These are phyloP conservation scores for Bovichtus variegatus DNA, from an alignment of 2,797 vertebrate species.

Conservation along the genomic window DNA sequence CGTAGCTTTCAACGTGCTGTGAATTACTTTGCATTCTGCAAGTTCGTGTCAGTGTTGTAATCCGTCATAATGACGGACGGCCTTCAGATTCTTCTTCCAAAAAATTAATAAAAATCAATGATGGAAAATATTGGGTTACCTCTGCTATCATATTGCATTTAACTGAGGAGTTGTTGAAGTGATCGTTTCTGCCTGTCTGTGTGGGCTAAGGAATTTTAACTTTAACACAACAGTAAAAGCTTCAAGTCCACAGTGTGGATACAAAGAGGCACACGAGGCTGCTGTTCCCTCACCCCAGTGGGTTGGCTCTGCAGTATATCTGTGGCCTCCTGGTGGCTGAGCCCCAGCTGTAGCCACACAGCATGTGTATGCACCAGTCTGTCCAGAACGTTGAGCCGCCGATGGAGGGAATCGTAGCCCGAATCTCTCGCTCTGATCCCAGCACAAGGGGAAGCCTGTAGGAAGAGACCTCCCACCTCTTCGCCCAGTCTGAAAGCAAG, in stretches of 20 bases:
- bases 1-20: no score
- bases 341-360: constrained; percentile 92
- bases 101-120: no score
- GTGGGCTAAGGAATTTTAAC: not conserved
- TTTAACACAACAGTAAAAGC: no score
- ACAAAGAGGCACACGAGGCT: not conserved
- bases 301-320: constrained; percentile 87
- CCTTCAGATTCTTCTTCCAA: no score
- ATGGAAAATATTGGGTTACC: no score
- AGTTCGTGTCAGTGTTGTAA: no score
- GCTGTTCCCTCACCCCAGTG: constrained; percentile 87
- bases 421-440: constrained; percentile 87
- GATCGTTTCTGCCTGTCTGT: not conserved
- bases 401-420: constrained; percentile 92
- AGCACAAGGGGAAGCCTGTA: constrained; percentile 76
- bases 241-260: not conserved
- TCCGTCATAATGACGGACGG: no score
- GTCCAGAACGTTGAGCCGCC: constrained; percentile 92
- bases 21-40: no score
- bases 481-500: constrained; percentile 77
- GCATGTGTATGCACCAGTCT: constrained; percentile 91
- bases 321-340: constrained; percentile 86
- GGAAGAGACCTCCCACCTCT: constrained; percentile 86
- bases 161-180: not conserved
- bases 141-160: not conserved